phyloP scores from a whole-genome alignment of 2,113 vertebrate species.

The Gasterosteus nipponicus region DNA sequence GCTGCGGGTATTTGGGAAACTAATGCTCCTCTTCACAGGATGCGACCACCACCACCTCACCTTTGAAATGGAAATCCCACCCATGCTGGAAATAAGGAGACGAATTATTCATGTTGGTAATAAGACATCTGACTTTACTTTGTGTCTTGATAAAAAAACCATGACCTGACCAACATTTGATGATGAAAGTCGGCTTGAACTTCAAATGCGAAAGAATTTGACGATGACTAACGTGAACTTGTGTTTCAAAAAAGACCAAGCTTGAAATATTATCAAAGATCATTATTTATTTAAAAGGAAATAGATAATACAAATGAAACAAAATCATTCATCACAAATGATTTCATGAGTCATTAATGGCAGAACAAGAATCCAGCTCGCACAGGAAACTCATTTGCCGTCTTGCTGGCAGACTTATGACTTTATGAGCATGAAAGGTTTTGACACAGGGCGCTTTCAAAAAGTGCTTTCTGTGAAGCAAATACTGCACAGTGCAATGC shows the following conservation, averaged over 20 bases:
- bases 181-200: slow-evolving; percentile 49
- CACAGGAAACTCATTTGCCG: slow-evolving; percentile 49
- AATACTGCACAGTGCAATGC: slow-evolving; percentile 76
- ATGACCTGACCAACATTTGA: slow-evolving; percentile 30
- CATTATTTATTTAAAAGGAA: slow-evolving; percentile 79
- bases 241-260: slow-evolving; percentile 55
- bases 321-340: slow-evolving; percentile 63
- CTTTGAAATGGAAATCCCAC: neutral
- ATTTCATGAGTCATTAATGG: slow-evolving; percentile 71
- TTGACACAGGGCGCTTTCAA: slow-evolving; percentile 54
- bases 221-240: slow-evolving; percentile 12
- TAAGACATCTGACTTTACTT: slow-evolving; percentile 18
- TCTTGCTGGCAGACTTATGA: slow-evolving; percentile 47
- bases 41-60: too few species aligned
- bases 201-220: slow-evolving; percentile 34
- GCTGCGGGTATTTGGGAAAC: too few species aligned
- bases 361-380: slow-evolving; percentile 47
- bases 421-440: slow-evolving; percentile 55
- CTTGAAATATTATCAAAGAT: slow-evolving; percentile 74
- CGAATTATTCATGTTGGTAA: slow-evolving; percentile 12
- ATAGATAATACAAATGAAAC: slow-evolving; percentile 74
- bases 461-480: slow-evolving; percentile 67
- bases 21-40: too few species aligned
- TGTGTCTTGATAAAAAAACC: slow-evolving; percentile 6
- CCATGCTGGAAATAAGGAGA: neutral